Evolutionary conservation across 2,113 vertebrate genomes (phyloP).

Genomic region (Brachionichthys hirsutus): DNA sequence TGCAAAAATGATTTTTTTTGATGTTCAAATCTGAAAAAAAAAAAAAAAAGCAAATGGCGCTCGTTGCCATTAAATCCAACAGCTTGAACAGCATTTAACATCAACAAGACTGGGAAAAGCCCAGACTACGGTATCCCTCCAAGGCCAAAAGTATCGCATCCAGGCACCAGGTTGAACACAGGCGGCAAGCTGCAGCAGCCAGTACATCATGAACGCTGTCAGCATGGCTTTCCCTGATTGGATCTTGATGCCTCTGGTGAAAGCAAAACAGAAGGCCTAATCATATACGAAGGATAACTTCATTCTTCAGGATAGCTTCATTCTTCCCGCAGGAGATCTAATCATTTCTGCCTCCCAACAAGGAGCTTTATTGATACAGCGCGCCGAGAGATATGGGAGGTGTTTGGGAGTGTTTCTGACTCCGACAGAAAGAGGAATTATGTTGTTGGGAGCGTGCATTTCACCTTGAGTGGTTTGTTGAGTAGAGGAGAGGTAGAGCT

Average conservation of each 20-base stretch:
- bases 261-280: constrained; percentile 71
- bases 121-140: too few species aligned
- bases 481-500: constrained; percentile 68
- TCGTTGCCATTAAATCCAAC: constrained; percentile 1
- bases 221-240: constrained; percentile 58
- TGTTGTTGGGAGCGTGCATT: constrained; percentile 74
- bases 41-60: too few species aligned
- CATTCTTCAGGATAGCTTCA: constrained; percentile 68
- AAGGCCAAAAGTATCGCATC: constrained; percentile 51
- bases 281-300: constrained; percentile 69
- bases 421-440: constrained; percentile 70
- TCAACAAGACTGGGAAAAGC: constrained; percentile 85
- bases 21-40: constrained; percentile 7
- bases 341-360: constrained; percentile 68
- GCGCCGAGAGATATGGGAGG: constrained; percentile 57
- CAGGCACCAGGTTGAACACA: constrained; percentile 36
- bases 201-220: constrained; percentile 61
- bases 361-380: constrained; percentile 70
- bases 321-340: constrained; percentile 64
- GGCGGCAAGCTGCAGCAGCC: constrained; percentile 46
- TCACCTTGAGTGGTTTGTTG: constrained; percentile 77
- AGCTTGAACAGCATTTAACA: constrained; percentile 77
- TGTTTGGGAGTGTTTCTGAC: constrained; percentile 61
- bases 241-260: constrained; percentile 63
- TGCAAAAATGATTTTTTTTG: constrained; percentile 46